Base-by-base conservation (phyloP, 2,888 invertebrate genomes). In the Ferdinandea cuprea region DNA sequence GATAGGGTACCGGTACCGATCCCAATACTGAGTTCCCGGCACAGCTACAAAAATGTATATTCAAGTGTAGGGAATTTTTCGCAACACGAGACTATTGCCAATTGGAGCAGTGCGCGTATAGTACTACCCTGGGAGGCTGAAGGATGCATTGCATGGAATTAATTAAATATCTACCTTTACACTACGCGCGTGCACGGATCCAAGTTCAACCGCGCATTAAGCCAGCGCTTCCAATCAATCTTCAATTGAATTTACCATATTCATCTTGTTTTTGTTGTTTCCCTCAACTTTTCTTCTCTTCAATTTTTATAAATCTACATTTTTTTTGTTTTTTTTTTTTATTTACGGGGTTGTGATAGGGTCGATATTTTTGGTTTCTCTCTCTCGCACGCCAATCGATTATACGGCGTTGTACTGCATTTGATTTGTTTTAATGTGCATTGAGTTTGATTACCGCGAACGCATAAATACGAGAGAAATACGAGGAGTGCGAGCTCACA, bases 161-260 rank as follows among this genome's bases (percentile, higher is more conserved):
- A 81, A 81, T 81, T 81, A 77, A 81, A 81, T 77, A 81, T 81
- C 77, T 77, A 81, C 81, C 77, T 72, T 72, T 66, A 81, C 81
- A 76, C 65, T 71, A 77, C 65, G 71, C 59, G 76, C 61, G 81
- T 81, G 77, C 77, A 81, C 48, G 59, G 46, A 77, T 81, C 77
- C 81, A 77, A 72, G 77, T 72, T 81, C 77, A 81, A 72, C 77
- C 77, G 77, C 77, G 76, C 77, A 81, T 71, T 59, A 77, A 81
- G 77, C 77, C 81, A 71, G 52, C 77, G 76, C 25, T 71, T 77
- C 81, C 81, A 81, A 81, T 81, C 81, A 81, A 81, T 81, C 81
- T 72, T 71, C 77, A 81, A 81, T 81, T 81, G 81, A 65, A 81
- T 77, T 76, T 81, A 42, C 71, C 37, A 15, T 48, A 40, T 50